Conservation (phyloP, 2,113 vertebrate species). For the Myiozetetes cayanensis region DNA sequence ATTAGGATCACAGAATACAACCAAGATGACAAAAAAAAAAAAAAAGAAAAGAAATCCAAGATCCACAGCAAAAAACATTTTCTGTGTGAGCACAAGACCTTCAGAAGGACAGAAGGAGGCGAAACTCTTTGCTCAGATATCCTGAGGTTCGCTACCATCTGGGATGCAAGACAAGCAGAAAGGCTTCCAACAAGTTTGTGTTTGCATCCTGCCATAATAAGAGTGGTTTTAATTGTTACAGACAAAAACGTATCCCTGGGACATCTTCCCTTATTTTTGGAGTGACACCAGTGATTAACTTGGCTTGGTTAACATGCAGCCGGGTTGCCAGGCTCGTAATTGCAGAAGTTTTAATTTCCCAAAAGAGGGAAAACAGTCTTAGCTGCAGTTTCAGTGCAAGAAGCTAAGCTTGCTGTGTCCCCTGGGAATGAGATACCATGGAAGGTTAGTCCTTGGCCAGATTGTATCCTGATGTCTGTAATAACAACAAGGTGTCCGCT, state of each 20-base stretch:
- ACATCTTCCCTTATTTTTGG: neutral
- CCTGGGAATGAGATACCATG: neutral
- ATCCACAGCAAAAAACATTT: neutral
- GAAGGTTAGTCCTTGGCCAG: neutral
- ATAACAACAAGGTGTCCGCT: neutral
- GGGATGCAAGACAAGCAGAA: neutral
- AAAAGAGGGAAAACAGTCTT: neutral
- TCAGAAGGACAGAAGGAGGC: neutral
- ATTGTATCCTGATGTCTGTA: neutral
- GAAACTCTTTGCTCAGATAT: neutral
- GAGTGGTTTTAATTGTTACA: neutral
- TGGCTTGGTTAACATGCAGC: neutral
- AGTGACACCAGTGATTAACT: neutral
- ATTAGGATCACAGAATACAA: neutral
- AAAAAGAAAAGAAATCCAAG: neutral
- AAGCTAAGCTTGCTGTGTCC: neutral
- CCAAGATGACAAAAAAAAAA: neutral
- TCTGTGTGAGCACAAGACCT: neutral
- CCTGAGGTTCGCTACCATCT: neutral
- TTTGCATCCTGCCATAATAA: neutral
- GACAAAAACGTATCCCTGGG: slow-evolving; percentile 2
- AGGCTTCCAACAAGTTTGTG: neutral
- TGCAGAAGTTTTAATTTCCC: slow-evolving; percentile 8
- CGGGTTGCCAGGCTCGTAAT: neutral
- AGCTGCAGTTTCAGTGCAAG: neutral